A percentile compares a stretch with the other conserved stretches of the same genome.
phyloP scores from a whole-genome alignment of 1,140 invertebrate species.

The Papilio machaon region DNA sequence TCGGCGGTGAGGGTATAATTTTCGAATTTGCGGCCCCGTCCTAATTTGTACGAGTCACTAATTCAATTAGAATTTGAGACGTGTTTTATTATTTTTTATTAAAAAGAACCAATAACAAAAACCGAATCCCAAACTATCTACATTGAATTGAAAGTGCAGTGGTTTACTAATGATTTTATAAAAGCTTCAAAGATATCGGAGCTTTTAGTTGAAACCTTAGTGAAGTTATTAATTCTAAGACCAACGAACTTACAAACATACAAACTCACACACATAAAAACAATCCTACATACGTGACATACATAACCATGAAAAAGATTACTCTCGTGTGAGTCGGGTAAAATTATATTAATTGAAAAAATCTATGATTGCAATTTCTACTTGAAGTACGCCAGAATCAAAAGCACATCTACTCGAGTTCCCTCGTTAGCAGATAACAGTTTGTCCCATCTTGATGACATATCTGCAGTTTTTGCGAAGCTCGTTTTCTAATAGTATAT shows the following conservation, averaged over 20 bases:
- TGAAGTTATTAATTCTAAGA: no score
- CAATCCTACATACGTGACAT: no score
- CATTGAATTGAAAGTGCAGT: no score
- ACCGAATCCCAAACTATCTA: no score
- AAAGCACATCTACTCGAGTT: not conserved
- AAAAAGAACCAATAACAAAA: not conserved
- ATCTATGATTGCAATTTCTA: no score
- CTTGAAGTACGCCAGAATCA: not conserved
- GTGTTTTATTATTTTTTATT: not conserved
- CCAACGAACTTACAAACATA: no score
- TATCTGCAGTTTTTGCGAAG: constrained; percentile 53
- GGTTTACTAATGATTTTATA: not conserved
- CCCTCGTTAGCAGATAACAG: constrained; percentile 5
- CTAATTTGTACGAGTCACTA: constrained; percentile 64
- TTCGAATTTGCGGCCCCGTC: constrained; percentile 58
- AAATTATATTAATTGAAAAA: no score
- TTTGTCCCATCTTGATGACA: constrained; percentile 51
- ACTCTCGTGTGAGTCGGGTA: no score
- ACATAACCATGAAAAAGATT: no score
- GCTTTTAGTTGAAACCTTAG: not conserved
- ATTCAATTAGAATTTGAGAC: constrained; percentile 60
- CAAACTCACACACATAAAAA: no score
- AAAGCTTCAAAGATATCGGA: not conserved
- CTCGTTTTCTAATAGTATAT: constrained; percentile 57
- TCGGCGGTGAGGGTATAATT: constrained; percentile 55